A percentile compares a stretch with the other conserved stretches of the same genome.
Conservation (phyloP, 2,797 vertebrate species). For the Okamejei kenojei region DNA sequence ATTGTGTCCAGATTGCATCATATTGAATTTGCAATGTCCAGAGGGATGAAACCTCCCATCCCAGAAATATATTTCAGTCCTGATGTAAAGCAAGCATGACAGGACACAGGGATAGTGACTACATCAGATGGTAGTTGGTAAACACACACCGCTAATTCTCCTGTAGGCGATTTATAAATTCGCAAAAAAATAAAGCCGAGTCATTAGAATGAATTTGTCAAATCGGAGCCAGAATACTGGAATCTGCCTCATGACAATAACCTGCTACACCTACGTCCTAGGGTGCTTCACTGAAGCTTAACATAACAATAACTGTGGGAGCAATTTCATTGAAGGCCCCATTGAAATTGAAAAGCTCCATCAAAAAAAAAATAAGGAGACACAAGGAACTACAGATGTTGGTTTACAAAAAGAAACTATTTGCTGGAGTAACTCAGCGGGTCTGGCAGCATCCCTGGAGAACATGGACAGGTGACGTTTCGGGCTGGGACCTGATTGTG, state of each 20-base stretch:
- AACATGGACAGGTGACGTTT: no score
- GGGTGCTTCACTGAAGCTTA: background rate
- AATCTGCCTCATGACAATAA: background rate
- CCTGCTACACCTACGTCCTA: background rate
- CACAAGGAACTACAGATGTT: no score
- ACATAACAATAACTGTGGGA: background rate
- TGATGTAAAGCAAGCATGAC: background rate
- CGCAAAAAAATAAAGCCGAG: background rate
- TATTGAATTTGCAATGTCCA: background rate
- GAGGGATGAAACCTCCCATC: background rate
- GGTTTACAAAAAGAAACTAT: no score
- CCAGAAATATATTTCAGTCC: background rate
- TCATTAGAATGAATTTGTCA: background rate
- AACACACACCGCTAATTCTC: background rate
- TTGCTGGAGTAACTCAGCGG: no score
- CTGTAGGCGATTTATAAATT: background rate
- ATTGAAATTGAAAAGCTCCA: background rate
- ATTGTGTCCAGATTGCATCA: background rate
- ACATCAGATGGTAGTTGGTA: background rate
- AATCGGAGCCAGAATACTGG: background rate
- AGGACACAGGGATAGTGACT: background rate
- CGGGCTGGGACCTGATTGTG: no score
- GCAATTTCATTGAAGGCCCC: background rate
- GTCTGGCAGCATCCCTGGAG: no score
- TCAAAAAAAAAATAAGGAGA: background rate